Percentiles rank a stretch among this genome's conserved stretches.
phyloP scores from a whole-genome alignment of 2,888 invertebrate species.

The Aromia moschata region DNA sequence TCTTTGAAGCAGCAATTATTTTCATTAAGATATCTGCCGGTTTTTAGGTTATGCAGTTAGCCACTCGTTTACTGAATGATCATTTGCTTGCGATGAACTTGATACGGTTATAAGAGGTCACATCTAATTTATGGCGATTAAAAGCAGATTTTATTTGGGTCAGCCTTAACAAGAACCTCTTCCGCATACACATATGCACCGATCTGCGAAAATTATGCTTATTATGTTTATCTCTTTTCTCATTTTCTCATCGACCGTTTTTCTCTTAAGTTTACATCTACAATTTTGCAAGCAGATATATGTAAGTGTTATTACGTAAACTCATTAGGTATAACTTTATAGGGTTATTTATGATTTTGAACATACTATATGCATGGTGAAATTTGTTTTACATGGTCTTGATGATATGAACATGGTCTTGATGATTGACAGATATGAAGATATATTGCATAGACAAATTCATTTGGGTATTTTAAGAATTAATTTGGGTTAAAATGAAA shows the following conservation, averaged over 20 bases:
- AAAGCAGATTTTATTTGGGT: not conserved
- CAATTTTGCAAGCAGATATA: not conserved
- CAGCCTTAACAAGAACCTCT: not conserved
- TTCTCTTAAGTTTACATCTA: not conserved
- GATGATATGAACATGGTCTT: too few species aligned
- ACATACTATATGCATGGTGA: too few species aligned
- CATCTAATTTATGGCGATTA: not conserved
- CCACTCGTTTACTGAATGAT: not conserved
- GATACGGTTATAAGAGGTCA: not conserved
- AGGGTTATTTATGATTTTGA: not conserved
- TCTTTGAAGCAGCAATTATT: too few species aligned
- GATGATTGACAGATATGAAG: too few species aligned
- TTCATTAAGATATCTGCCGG: not conserved
- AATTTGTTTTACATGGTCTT: too few species aligned
- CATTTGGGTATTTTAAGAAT: too few species aligned
- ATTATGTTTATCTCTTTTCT: too few species aligned
- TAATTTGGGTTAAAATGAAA: too few species aligned
- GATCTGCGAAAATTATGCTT: too few species aligned
- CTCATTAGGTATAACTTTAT: not conserved
- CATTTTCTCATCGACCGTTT: not conserved
- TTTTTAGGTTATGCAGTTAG: not conserved
- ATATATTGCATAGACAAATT: too few species aligned
- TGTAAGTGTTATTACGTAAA: not conserved
- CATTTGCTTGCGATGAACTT: not conserved
- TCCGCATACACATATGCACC: too few species aligned